A percentile compares a stretch with the other conserved stretches of the same genome.
These are phyloP conservation scores for Amphiprion clarkii DNA, from an alignment of 2,797 vertebrate genomes.

Conservation along the genomic window DNA sequence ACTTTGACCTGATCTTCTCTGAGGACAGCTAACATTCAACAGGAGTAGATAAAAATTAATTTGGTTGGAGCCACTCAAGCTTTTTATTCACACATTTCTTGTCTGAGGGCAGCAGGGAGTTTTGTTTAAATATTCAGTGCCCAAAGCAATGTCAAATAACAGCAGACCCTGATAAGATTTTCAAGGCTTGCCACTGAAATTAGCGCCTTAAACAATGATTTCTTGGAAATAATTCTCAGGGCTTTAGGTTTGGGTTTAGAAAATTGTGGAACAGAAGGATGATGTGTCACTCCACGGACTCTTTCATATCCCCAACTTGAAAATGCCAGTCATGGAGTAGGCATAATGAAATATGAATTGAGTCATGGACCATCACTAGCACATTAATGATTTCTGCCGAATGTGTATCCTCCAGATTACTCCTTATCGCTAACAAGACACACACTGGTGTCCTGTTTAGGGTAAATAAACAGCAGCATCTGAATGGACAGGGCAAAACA, in stretches of 20 bases:
- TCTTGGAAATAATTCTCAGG: slow-evolving; percentile 72
- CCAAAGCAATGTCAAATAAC: slow-evolving; percentile 84
- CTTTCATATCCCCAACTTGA: slow-evolving; percentile 81
- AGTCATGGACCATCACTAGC: slow-evolving; percentile 78
- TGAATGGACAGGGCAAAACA: slow-evolving; percentile 72
- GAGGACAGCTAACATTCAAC: slow-evolving; percentile 70
- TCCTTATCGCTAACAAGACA: slow-evolving; percentile 85
- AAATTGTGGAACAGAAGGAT: slow-evolving; percentile 74
- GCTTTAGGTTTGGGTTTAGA: slow-evolving; percentile 63
- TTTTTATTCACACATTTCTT: slow-evolving; percentile 73
- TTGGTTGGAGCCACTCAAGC: slow-evolving; percentile 69
- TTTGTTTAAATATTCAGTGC: slow-evolving; percentile 85
- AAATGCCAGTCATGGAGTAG: slow-evolving; percentile 85
- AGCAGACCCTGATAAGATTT: slow-evolving; percentile 81
- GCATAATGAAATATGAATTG: slow-evolving; percentile 87
- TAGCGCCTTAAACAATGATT: slow-evolving; percentile 85
- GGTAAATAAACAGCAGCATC: slow-evolving; percentile 82
- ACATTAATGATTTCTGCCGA: slow-evolving; percentile 83
- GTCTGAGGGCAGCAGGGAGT: slow-evolving; percentile 67
- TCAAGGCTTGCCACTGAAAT: slow-evolving; percentile 79
- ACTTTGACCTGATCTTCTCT: slow-evolving; percentile 66
- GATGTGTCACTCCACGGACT: slow-evolving; percentile 78
- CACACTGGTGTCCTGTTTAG: slow-evolving; percentile 77
- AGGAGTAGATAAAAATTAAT: slow-evolving; percentile 72
- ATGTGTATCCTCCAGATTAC: slow-evolving; percentile 82